Evolutionary conservation across 2,888 invertebrate species (phyloP).

Genomic region (Acronicta leporina): DNA sequence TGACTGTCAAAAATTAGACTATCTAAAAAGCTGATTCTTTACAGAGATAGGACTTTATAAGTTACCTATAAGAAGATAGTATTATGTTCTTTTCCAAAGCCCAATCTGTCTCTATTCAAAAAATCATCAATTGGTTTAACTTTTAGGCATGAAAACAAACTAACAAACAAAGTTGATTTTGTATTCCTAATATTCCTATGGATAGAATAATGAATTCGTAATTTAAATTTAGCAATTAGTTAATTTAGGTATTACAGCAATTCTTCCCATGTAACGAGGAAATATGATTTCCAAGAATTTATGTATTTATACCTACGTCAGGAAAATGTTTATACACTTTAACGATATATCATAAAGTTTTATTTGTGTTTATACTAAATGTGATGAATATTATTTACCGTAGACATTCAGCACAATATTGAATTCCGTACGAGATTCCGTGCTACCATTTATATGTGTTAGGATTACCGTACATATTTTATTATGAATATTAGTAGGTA

Average conservation of each 20-base stretch:
- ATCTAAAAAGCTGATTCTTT: too few species aligned
- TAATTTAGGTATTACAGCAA: too few species aligned
- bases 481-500: neutral
- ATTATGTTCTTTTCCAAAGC: too few species aligned
- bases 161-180: too few species aligned
- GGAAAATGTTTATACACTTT: conserved; percentile 58
- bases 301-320: conserved; percentile 50
- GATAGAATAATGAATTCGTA: conserved; percentile 22
- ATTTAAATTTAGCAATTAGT: conserved; percentile 49
- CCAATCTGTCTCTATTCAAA: too few species aligned
- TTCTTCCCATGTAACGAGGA: conserved; percentile 47
- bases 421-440: conserved; percentile 3
- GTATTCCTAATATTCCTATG: neutral
- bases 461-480: neutral
- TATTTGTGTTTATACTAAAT: conserved; percentile 56
- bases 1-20: too few species aligned
- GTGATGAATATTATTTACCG: conserved; percentile 46
- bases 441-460: conserved; percentile 5
- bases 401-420: conserved; percentile 16
- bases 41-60: too few species aligned
- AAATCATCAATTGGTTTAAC: too few species aligned
- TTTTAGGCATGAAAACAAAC: too few species aligned
- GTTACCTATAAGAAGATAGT: too few species aligned
- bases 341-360: conserved; percentile 64
- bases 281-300: conserved; percentile 56